Evolutionary conservation across 2,888 invertebrate species (phyloP), one percentile per base, ranked within the genome.

Genomic region (Mongoloraphidia duomilia): DNA sequence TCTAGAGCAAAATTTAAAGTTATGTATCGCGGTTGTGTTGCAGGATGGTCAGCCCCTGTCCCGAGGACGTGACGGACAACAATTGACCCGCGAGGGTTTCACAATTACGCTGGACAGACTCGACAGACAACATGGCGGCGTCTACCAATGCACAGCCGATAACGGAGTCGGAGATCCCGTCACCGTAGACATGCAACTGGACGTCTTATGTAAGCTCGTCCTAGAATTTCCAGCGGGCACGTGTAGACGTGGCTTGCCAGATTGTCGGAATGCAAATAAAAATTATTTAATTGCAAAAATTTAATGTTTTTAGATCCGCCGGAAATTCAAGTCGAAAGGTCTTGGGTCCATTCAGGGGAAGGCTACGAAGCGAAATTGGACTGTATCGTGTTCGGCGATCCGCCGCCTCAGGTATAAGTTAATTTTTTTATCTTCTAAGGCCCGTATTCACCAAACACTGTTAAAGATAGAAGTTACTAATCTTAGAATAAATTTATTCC

Each of bases 311-410:
- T 70, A 81, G 81, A 79, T 66, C 79, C 80, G 0, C 81, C 81
- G 4, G 81, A 82, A 63, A 81, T 81, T 55, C 77, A 77, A 47
- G 80, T 80, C 58, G 81, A 81, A 63, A 68, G 79, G 47, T 77
- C 78, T 9, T 80, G 80, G 80, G 76, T 82, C 45, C 81, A 82
- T 63, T 78, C 80, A 0, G 81, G 80, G 0, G 81, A 82, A 58
- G 81, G 80, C 0, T 80, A 78, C 64, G 70, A 80, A 54, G 80
- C 81, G 2, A 79, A 80, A 57, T 69, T 82, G 36, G 73, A 80
- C 34, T 82, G 82, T 60, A 77, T 77, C 39, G 81, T 82, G 10
- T 75, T 80, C 39, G 80, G 80, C 2, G 81, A 81, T 60, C 82
- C 82, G 5, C 75, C 76, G 1, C 79, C 80, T 44, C 77, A 79